Conservation (phyloP, 2,113 vertebrate species). For the Eulacestoma nigropectus region DNA sequence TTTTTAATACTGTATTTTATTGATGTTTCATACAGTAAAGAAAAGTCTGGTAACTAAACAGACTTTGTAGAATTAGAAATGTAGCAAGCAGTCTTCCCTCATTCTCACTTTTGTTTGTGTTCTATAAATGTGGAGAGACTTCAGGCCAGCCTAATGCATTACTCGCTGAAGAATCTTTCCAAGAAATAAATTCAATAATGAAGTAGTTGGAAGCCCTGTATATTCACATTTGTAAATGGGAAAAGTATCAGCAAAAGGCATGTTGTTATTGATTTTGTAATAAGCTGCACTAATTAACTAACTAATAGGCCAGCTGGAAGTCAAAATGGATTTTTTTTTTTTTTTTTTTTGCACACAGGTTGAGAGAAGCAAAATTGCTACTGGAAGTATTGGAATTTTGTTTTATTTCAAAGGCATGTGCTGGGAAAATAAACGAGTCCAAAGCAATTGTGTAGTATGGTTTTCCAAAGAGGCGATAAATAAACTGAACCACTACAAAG, state of each 20-base stretch:
- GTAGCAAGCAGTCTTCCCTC: not conserved
- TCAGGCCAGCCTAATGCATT: not conserved
- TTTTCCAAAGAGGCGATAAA: constrained; percentile 11
- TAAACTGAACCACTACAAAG: constrained; percentile 3
- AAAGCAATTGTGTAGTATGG: not conserved
- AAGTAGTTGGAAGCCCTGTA: not conserved
- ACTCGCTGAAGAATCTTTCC: not conserved
- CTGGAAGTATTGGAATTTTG: not conserved
- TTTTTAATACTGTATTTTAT: not conserved
- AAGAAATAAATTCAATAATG: constrained; percentile 25
- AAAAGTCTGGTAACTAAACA: not conserved
- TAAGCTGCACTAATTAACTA: constrained; percentile 36
- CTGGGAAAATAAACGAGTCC: not conserved
- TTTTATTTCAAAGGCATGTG: constrained; percentile 1
- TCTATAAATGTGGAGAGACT: not conserved
- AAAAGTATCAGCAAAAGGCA: not conserved
- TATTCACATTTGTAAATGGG: not conserved
- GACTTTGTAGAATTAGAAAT: not conserved
- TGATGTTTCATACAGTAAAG: not conserved
- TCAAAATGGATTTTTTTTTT: not conserved
- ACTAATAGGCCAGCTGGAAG: not conserved
- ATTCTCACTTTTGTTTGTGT: not conserved
- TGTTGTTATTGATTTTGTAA: constrained; percentile 17
- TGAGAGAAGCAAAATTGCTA: not conserved
- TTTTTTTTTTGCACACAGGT: not conserved